Base-by-base conservation (phyloP, 2,113 vertebrate species). In the Hyla sarda region DNA sequence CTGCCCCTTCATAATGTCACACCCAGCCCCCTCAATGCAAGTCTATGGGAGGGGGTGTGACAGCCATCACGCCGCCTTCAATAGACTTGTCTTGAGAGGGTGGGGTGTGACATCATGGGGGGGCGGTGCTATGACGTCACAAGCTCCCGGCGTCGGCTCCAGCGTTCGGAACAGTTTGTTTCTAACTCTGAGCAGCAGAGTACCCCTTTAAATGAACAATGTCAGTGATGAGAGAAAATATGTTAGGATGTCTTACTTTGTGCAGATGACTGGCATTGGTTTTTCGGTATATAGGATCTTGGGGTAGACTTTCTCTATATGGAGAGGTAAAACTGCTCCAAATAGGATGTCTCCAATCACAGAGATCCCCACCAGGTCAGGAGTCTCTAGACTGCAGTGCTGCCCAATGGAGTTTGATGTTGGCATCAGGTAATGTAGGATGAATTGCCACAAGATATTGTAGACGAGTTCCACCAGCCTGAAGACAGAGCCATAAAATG, bases 311-410 rank as follows among this genome's bases (percentile, higher is more conserved):
- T 84, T 84, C 13, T 41, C 32, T 16, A 84, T 25, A 48, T 84
- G 82, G 10, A 84, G 82, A 17, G 82, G 82, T 62, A 84, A 56
- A 41, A 84, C 41, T 30, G 82, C 82, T n/a, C 82, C 82, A 10
- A 84, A 47, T 47, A 47, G 60, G 25, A 84, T 56, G 34, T 76
- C 71, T 5, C 72, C 82, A 23, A 16, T 14, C 2, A 1, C 16
- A 21, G 56, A 41, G 28, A 84, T 84, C 8, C 82, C 82, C 16
- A n/a, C 2, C 9, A 84, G 16, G 30, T 84, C 82, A 1, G 82
- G 54, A 48, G 34, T 54, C 21, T 84, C 82, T 16, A 75, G 54
- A 30, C 17, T 30, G n/a, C 72, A 75, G 37, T 19, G 32, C 3
- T 48, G 72, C 45, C 71, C 41, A 23, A 37, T 60, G 14, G 82